Evolutionary conservation across 2,113 vertebrate species (phyloP), one percentile per base, ranked within the genome.

Genomic region (Catagonus wagneri): DNA sequence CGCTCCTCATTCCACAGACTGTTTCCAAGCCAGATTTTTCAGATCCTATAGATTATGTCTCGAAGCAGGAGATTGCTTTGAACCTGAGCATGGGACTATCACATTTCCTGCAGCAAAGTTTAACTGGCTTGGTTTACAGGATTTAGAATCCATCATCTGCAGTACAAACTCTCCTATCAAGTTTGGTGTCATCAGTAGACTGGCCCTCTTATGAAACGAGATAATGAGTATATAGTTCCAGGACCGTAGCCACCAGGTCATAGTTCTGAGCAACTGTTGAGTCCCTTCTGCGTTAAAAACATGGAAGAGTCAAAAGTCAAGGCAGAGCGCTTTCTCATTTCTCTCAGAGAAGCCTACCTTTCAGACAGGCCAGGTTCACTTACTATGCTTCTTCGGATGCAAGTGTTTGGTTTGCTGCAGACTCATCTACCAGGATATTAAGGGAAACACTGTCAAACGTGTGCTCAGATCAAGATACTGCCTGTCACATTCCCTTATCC

Each of bases 51-150:
- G 15, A 9, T 44, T 90, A 36, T 34, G 71, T 66, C 27, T 95
- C 71, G 93, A 76, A 89, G 85, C 20, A 81, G 32, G 60, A 79
- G 14, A 25, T n/a, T 52, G 58, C 52, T 93, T 72, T 90, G 65
- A 96, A 34, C 58, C 50, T 11, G 19, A 84, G 27, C 44, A 16
- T 25, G 36, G 56, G 56, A 22, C 39, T 4, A 23, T 22, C 29
- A 74, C 27, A 27, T 65, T 92, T 89, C 56, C 44, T 54, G 58
- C 15, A 89, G 71, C 56, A 79, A 88, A 34, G 79, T 78, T 92
- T 78, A 91, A 78, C n/a, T n/a, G 75, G 15, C 29, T 58, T 89
- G 3, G 44, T 50, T 79, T 58, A 34, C 32, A 92, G 44, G 89
- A 65, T 61, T 68, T 11, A 75, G 66, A 92, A 63, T 50, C 39